A percentile compares a stretch with the other conserved stretches of the same genome.
These are phyloP conservation scores for Drosophila borealis DNA, from an alignment of 2,888 invertebrate species.

Conservation along the genomic window DNA sequence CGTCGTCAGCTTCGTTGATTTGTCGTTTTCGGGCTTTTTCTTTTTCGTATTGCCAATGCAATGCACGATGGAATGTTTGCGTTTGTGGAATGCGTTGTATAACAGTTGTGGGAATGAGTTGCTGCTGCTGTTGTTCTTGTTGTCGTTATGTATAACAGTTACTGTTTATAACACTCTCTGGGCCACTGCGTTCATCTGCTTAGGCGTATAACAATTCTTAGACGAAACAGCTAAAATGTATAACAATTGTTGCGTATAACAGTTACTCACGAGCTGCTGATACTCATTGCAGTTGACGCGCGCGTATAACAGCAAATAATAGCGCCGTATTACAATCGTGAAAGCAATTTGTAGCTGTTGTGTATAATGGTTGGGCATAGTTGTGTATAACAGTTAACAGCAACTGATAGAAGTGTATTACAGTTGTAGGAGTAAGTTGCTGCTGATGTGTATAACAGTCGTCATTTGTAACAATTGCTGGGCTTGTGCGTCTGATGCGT, in stretches of 20 bases:
- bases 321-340: too few relatives aligned
- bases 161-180: neutral
- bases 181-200: neutral
- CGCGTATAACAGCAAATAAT: neutral
- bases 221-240: neutral
- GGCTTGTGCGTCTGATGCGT: neutral
- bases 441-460: slow-evolving; percentile 6
- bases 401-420: slow-evolving; percentile 13
- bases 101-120: slow-evolving; percentile 21
- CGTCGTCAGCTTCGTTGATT: slow-evolving; percentile 7
- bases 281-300: too few relatives aligned
- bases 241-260: slow-evolving; percentile 1
- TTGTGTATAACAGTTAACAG: slow-evolving; percentile 9
- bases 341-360: neutral
- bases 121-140: neutral
- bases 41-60: slow-evolving; percentile 4
- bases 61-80: slow-evolving; percentile 42
- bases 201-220: neutral
- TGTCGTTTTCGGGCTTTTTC: slow-evolving; percentile 20
- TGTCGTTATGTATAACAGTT: slow-evolving; percentile 5
- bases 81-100: slow-evolving; percentile 46
- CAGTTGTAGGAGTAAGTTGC: neutral
- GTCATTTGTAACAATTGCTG: slow-evolving; percentile 7
- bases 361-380: neutral
- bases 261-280: neutral